These are phyloP conservation scores for Cyclopterus lumpus DNA, from an alignment of 2,797 vertebrate species.

Conservation along the genomic window DNA sequence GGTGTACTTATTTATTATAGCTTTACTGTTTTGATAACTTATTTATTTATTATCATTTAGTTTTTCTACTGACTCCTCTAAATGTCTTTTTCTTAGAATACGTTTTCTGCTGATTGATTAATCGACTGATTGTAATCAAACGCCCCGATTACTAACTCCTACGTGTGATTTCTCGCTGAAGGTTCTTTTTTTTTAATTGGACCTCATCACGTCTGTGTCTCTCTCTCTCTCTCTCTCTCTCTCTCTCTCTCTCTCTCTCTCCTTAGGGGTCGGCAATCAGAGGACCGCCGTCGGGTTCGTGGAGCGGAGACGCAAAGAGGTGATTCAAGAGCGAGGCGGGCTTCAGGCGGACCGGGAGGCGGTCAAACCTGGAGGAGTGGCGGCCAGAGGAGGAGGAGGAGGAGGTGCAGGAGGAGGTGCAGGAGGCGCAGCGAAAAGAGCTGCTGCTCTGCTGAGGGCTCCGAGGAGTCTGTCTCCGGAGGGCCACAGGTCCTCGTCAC, in stretches of 20 bases:
- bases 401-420: not conserved
- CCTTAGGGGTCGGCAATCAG: slow-evolving; percentile 81
- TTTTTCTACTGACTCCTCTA: too few species aligned
- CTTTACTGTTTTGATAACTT: not conserved
- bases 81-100: not conserved
- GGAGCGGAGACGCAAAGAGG: slow-evolving; percentile 74
- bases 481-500: slow-evolving; percentile 91
- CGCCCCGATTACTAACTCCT: not conserved
- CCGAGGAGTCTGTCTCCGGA: slow-evolving; percentile 87
- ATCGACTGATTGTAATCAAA: not conserved
- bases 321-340: slow-evolving; percentile 49
- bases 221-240: slow-evolving; percentile 48
- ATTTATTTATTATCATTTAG: too few species aligned
- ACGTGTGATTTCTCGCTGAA: not conserved
- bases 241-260: slow-evolving; percentile 28
- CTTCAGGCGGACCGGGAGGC: slow-evolving; percentile 42
- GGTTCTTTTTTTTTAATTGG: not conserved
- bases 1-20: not conserved
- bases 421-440: slow-evolving; percentile 19
- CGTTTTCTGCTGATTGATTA: not conserved
- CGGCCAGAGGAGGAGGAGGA: not conserved
- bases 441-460: slow-evolving; percentile 70
- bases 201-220: not conserved
- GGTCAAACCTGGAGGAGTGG: slow-evolving; percentile 13
- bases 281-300: slow-evolving; percentile 85